Conservation (phyloP, 1,140 invertebrate genomes). For the Fopius arisanus region DNA sequence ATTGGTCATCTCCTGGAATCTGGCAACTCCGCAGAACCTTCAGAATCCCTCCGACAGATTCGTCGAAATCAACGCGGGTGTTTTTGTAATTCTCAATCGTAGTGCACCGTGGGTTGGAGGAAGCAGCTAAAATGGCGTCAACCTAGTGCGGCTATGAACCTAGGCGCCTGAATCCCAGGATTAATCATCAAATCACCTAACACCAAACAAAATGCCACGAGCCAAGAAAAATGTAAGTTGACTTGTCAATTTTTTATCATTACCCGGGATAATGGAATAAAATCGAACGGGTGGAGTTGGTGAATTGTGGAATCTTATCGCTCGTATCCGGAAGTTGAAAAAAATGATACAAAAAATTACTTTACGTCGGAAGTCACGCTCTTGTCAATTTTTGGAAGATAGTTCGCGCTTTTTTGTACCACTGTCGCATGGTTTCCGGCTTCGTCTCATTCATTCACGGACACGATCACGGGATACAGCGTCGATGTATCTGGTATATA, state of each 20-base stretch:
- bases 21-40: constrained; percentile 36
- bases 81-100: constrained; percentile 52
- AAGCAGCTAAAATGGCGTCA: constrained; percentile 50
- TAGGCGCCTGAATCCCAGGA: constrained; percentile 28
- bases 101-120: constrained; percentile 42
- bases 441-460: not conserved
- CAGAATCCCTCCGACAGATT: constrained; percentile 31
- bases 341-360: constrained; percentile 13
- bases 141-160: constrained; percentile 45
- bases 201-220: constrained; percentile 41
- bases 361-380: constrained; percentile 30
- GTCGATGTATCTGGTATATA: not conserved
- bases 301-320: too few relatives aligned
- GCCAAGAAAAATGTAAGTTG: constrained; percentile 38
- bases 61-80: constrained; percentile 43
- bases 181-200: not conserved
- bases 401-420: constrained; percentile 19
- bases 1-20: not conserved
- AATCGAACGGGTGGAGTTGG: too few relatives aligned
- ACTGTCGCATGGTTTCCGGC: constrained; percentile 4
- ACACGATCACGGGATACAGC: not conserved
- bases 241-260: not conserved
- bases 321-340: constrained; percentile 17
- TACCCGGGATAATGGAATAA: constrained; percentile 26
- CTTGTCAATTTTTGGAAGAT: constrained; percentile 19